Percentiles rank a stretch among this genome's conserved stretches.
Evolutionary conservation across 53 echinoderm and acorn worm genomes (phyloP).

Genomic region (Holothuria leucospilota): DNA sequence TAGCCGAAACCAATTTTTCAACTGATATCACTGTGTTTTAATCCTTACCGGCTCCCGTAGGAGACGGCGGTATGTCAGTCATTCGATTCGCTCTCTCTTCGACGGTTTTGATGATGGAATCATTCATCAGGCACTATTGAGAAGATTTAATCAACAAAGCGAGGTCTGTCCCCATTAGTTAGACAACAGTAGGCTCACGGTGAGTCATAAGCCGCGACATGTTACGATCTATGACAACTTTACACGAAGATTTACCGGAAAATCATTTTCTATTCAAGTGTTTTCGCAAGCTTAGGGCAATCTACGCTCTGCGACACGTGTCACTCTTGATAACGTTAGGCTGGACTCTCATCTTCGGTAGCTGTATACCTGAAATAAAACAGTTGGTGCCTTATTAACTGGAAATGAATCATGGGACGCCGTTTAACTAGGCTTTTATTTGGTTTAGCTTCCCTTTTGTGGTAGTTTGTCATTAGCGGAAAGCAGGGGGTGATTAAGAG

Average conservation of each 20-base stretch:
- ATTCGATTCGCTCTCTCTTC: neutral
- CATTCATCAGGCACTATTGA: constrained; percentile 24
- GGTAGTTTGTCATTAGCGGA: no score
- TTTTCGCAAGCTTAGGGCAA: constrained; percentile 35
- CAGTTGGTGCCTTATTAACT: no score
- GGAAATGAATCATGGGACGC: no score
- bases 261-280: constrained; percentile 37
- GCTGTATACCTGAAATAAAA: no score
- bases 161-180: constrained; percentile 38
- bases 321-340: constrained; percentile 28
- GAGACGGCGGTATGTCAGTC: constrained; percentile 10
- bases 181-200: constrained; percentile 6
- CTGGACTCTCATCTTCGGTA: no score
- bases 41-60: no score
- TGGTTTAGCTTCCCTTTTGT: no score
- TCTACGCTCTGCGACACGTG: constrained; percentile 18
- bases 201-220: constrained; percentile 36
- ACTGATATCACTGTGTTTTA: no score
- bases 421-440: no score
- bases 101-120: neutral
- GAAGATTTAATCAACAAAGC: constrained; percentile 40
- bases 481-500: no score
- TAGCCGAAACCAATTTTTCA: no score
- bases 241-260: constrained; percentile 39
- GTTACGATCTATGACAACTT: constrained; percentile 38